These are phyloP conservation scores for Mus pahari DNA, from an alignment of 2,113 vertebrate species.

Conservation along the genomic window DNA sequence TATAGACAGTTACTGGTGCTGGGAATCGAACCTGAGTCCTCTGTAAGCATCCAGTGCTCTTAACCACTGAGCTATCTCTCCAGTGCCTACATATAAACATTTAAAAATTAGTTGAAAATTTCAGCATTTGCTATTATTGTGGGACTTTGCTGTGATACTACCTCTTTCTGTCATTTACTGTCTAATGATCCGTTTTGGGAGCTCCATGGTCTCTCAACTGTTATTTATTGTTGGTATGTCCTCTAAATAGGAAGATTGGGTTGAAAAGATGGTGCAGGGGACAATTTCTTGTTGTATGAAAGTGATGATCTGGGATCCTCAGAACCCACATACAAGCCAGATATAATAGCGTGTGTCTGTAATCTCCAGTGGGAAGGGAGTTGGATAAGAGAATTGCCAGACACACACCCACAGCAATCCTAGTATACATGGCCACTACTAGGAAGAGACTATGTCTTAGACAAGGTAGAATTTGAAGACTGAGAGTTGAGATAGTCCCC, in stretches of 20 bases:
- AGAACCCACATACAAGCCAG: not conserved
- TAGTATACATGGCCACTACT: not conserved
- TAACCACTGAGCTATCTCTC: not conserved
- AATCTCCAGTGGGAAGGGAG: not conserved
- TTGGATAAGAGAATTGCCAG: not conserved
- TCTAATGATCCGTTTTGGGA: not conserved
- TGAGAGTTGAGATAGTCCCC: not conserved
- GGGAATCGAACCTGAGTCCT: not conserved
- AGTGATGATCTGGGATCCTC: not conserved
- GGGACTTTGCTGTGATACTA: not conserved
- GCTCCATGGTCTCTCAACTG: not conserved
- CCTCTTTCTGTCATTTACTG: not conserved
- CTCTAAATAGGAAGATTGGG: not conserved
- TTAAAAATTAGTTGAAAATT: not conserved
- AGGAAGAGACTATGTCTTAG: not conserved
- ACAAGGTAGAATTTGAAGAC: not conserved
- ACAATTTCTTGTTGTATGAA: not conserved
- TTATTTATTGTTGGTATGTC: not conserved
- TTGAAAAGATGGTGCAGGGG: not conserved
- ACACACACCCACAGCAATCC: not conserved
- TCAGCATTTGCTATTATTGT: not conserved
- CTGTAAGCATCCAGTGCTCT: not conserved
- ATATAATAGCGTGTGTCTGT: not conserved
- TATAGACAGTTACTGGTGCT: not conserved
- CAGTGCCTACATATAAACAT: not conserved